phyloP scores from a whole-genome alignment of 2,113 vertebrate species.

The Eretmochelys imbricata region DNA sequence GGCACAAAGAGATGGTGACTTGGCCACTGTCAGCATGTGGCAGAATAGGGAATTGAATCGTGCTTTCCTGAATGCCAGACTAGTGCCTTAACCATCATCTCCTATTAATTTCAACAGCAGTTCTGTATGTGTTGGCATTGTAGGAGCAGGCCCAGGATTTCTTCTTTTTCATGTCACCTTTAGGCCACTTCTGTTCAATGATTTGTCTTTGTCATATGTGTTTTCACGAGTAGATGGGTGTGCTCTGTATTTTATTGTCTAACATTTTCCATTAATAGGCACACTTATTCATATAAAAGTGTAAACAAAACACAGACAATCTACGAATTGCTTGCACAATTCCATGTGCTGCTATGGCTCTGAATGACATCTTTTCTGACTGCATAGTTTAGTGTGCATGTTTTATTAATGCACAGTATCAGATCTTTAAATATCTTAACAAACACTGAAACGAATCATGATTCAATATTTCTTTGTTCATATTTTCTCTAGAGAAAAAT shows the following conservation, averaged over 20 bases:
- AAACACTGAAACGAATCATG: not conserved
- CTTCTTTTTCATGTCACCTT: not conserved
- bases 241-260: not conserved
- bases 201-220: not conserved
- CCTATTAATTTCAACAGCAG: not conserved
- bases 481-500: slow-evolving; percentile 50
- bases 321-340: not conserved
- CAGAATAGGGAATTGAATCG: not conserved
- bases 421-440: slow-evolving; percentile 40
- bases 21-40: not conserved
- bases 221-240: not conserved
- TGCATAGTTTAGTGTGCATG: not conserved
- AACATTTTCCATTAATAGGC: not conserved
- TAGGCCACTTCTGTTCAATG: not conserved
- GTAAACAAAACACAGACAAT: not conserved
- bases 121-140: not conserved
- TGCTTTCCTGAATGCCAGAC: not conserved
- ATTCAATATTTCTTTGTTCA: slow-evolving; percentile 6
- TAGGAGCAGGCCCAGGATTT: not conserved
- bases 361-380: not conserved
- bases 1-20: not conserved
- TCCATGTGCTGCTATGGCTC: not conserved
- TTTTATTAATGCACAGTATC: slow-evolving; percentile 52
- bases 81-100: accelerated
- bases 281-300: not conserved